Conservation (phyloP, 2,888 invertebrate genomes). For the Protodeltote pygarga region DNA sequence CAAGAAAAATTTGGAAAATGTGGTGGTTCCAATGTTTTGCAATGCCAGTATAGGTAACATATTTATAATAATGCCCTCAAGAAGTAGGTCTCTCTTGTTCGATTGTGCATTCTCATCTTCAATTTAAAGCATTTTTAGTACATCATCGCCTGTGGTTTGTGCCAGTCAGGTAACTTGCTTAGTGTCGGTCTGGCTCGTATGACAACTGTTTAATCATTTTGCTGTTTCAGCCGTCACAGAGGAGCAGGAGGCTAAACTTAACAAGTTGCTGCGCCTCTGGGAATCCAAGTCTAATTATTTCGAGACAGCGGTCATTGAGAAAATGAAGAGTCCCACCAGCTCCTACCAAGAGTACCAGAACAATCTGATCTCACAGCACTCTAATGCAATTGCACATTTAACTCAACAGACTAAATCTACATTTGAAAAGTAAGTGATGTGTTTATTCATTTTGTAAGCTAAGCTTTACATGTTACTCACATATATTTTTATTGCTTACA, state of each 20-base stretch:
- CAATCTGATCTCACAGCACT: conserved; percentile 93
- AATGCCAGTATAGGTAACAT: conserved; percentile 93
- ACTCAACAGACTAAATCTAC: conserved; percentile 93
- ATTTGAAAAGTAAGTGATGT: conserved; percentile 89
- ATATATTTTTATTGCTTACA: not conserved
- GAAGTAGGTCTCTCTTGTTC: conserved; percentile 81
- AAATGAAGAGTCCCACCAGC: conserved; percentile 94
- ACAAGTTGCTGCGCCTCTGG: conserved; percentile 98
- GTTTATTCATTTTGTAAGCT: conserved; percentile 21
- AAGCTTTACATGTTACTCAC: conserved; percentile 7
- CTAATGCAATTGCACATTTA: conserved; percentile 91
- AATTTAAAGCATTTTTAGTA: conserved; percentile 75
- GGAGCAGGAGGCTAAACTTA: conserved; percentile 96
- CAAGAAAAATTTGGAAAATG: conserved; percentile 96
- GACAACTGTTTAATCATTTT: conserved; percentile 78
- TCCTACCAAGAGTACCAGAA: conserved; percentile 97
- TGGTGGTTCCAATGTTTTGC: conserved; percentile 99
- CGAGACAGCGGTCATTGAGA: conserved; percentile 92
- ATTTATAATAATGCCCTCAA: conserved; percentile 86
- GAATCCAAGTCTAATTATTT: conserved; percentile 98
- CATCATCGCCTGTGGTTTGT: conserved; percentile 78
- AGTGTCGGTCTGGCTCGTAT: conserved; percentile 63
- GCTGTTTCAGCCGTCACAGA: conserved; percentile 91
- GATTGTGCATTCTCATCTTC: conserved; percentile 80
- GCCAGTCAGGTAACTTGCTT: conserved; percentile 84